Evolutionary conservation across 1,140 invertebrate species (phyloP).

Genomic region (Drosophila rufa): DNA sequence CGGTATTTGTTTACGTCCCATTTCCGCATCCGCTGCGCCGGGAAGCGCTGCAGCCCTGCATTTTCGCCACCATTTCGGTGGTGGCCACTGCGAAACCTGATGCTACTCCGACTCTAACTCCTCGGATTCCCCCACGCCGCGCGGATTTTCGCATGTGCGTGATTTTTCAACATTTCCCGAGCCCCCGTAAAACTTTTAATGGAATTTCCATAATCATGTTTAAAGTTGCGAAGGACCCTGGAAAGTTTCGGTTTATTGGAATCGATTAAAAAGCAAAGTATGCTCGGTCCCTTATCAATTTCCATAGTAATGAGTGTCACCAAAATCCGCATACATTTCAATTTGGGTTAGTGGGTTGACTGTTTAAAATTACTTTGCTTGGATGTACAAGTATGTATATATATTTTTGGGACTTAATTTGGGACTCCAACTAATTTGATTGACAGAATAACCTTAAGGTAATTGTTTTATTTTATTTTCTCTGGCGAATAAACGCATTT

Average conservation of each 20-base stretch:
- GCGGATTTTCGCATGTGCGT: slow-evolving; percentile 50
- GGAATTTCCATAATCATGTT: slow-evolving; percentile 73
- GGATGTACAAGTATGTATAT: too few species aligned
- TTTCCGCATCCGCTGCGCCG: slow-evolving; percentile 64
- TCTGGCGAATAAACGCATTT: too few species aligned
- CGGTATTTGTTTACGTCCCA: slow-evolving; percentile 72
- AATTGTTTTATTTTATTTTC: too few species aligned
- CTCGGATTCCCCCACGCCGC: neutral
- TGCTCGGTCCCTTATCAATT: neutral
- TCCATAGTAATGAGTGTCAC: slow-evolving; percentile 1
- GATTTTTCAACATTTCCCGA: slow-evolving; percentile 64
- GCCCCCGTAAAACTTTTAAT: slow-evolving; percentile 67
- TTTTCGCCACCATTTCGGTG: slow-evolving; percentile 1
- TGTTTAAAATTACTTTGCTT: too few species aligned
- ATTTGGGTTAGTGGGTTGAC: slow-evolving; percentile 5
- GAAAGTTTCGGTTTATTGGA: slow-evolving; percentile 4
- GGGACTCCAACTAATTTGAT: neutral
- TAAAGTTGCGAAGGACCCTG: slow-evolving; percentile 35
- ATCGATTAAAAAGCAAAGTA: slow-evolving; percentile 18
- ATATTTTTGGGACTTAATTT: neutral
- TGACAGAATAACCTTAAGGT: neutral
- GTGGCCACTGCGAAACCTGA: slow-evolving; percentile 51
- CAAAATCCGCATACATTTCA: neutral
- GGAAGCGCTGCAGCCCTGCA: slow-evolving; percentile 40
- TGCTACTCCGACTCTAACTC: slow-evolving; percentile 14